Base-by-base conservation (phyloP, 2,888 invertebrate species). In the Megamerina dolium region DNA sequence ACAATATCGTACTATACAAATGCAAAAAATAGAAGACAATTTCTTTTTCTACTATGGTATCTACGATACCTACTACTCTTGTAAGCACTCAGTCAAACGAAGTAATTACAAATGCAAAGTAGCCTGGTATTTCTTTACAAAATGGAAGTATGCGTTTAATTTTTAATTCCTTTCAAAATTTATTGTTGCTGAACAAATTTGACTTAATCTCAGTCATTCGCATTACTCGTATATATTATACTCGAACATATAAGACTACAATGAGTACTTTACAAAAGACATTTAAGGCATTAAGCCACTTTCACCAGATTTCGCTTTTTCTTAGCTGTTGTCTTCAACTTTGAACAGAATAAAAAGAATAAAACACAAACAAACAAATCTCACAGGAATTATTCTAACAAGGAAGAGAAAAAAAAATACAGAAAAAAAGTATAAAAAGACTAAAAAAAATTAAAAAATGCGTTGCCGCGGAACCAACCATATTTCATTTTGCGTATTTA, bases 121-220 rank as follows among this genome's bases (percentile, higher is more conserved):
- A n/a, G n/a, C n/a, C n/a, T n/a, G n/a, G n/a, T n/a, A n/a, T n/a
- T n/a, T n/a, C n/a, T n/a, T n/a, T n/a, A n/a, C n/a, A n/a, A n/a
- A n/a, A n/a, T 31, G 41, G 31, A 40, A 48, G 38, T 41, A 44
- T 46, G 42, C 50, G 53, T 59, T 61, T 59, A 61, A 63, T 63
- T 63, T 61, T 64, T 63, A 64, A 64, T 63, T 59, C 62, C 54
- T 41, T 37, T 34, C 49, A 50, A 57, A 63, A 64, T 64, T 64
- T 64, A 64, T 64, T 58, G 56, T 56, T 37, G 43, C 46, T 50
- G 40, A 59, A 56, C 59, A 59, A 60, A 60, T 60, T 61, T 55
- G 53, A 58, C 55, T 60, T 61, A 60, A 62, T 57, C 58, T 53
- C 52, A 41, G n/a, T n/a, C n/a, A n/a, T n/a, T n/a, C n/a, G n/a